phyloP scores from a whole-genome alignment of 1,140 invertebrate genomes.

The Drosophila nikananu region DNA sequence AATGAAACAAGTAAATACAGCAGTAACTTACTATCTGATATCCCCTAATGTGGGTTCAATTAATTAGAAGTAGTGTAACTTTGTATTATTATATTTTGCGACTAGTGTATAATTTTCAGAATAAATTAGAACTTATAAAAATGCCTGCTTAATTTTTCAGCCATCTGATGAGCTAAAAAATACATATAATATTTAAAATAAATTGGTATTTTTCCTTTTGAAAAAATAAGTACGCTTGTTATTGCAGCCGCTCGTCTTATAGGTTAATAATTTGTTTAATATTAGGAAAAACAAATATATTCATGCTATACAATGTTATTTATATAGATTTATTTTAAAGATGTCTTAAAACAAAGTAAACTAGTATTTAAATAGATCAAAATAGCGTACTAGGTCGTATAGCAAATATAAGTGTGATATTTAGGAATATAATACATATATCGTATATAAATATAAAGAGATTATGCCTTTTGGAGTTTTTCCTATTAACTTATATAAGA shows the following conservation, averaged over 20 bases:
- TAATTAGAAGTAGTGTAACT: neutral
- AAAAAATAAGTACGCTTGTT: neutral
- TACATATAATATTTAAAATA: neutral
- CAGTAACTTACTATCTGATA: conserved; percentile 1
- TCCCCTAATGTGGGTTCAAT: neutral
- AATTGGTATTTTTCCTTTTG: neutral
- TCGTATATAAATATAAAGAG: conserved; percentile 8
- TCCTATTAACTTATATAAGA: neutral
- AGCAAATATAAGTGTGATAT: conserved; percentile 4
- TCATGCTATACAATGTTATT: conserved; percentile 2
- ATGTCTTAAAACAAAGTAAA: neutral
- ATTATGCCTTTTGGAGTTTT: neutral
- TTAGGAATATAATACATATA: conserved; percentile 4
- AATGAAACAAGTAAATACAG: conserved; percentile 1
- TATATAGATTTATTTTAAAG: neutral
- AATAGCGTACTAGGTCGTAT: neutral
- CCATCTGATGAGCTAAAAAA: conserved; percentile 7
- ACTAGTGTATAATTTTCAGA: neutral
- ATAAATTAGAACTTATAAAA: neutral
- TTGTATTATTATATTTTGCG: neutral
- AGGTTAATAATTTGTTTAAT: neutral
- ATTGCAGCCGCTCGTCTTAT: conserved; percentile 1
- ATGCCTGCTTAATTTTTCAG: conserved; percentile 4
- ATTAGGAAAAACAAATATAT: conserved; percentile 3
- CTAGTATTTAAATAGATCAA: conserved; percentile 5